Evolutionary conservation across 2,797 vertebrate genomes (phyloP).

Genomic region (Phataginus tetradactyla): DNA sequence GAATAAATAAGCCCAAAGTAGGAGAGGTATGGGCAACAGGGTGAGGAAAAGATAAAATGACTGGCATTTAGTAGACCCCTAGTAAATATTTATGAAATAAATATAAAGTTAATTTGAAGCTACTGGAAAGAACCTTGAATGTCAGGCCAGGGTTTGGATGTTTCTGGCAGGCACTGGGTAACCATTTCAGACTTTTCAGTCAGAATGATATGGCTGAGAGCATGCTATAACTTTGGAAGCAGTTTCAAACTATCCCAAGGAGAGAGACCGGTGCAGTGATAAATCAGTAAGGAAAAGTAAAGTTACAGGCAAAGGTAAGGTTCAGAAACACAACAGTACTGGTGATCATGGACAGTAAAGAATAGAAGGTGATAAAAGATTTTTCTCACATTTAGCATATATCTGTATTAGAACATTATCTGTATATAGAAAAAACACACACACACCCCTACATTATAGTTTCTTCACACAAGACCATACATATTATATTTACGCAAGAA

Average conservation of each 20-base stretch:
- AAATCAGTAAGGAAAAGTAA: not conserved
- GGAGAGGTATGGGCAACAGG: not conserved
- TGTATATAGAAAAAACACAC: not conserved
- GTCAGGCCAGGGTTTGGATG: not conserved
- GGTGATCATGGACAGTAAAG: not conserved
- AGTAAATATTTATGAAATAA: slow-evolving; percentile 51
- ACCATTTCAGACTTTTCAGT: not conserved
- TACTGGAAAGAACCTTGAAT: not conserved
- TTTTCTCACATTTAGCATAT: not conserved
- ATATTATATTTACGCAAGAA: not conserved
- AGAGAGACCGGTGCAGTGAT: not conserved
- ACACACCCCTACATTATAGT: rapidly evolving
- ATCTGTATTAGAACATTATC: no score
- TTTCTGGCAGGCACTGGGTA: not conserved
- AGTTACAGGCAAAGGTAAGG: not conserved
- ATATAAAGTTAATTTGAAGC: not conserved
- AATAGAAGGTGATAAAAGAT: not conserved
- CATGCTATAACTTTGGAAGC: not conserved
- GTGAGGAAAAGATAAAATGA: slow-evolving; percentile 10
- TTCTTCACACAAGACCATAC: not conserved
- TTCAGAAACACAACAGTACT: not conserved
- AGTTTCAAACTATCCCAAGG: not conserved
- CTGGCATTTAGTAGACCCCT: not conserved
- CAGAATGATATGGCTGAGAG: not conserved
- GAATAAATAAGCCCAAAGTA: not conserved